A percentile compares a stretch with the other conserved stretches of the same genome.
phyloP scores from a whole-genome alignment of 2,888 invertebrate species.

The Tipula lateralis region DNA sequence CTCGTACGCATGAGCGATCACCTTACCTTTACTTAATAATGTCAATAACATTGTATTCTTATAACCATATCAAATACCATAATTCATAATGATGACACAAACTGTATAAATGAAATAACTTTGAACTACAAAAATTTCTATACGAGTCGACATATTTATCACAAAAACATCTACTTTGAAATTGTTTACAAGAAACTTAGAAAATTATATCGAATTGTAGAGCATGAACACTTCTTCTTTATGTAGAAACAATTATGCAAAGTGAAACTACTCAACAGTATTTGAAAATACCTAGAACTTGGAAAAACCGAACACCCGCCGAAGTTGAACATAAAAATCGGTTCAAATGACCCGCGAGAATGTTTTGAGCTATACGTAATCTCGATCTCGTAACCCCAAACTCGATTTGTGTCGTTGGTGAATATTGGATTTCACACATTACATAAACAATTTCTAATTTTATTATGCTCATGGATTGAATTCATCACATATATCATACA shows the following conservation, averaged over 20 bases:
- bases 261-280: background rate
- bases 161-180: background rate
- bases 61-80: background rate
- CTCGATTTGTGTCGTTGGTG: background rate
- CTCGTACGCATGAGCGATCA: too few species aligned
- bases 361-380: too few species aligned
- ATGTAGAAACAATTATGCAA: background rate
- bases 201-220: background rate
- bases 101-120: background rate
- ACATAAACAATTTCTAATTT: background rate
- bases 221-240: background rate
- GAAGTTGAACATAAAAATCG: too few species aligned
- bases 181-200: background rate
- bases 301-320: too few species aligned
- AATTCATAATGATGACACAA: background rate
- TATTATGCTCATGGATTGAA: background rate
- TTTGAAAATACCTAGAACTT: too few species aligned
- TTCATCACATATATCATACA: background rate
- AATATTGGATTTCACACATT: background rate
- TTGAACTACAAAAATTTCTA: background rate
- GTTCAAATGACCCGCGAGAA: too few species aligned
- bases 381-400: background rate
- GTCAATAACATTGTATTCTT: background rate
- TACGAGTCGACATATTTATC: background rate
- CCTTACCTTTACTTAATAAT: background rate